Conservation (phyloP, 2,888 invertebrate species). For the Idaea dimidiata region DNA sequence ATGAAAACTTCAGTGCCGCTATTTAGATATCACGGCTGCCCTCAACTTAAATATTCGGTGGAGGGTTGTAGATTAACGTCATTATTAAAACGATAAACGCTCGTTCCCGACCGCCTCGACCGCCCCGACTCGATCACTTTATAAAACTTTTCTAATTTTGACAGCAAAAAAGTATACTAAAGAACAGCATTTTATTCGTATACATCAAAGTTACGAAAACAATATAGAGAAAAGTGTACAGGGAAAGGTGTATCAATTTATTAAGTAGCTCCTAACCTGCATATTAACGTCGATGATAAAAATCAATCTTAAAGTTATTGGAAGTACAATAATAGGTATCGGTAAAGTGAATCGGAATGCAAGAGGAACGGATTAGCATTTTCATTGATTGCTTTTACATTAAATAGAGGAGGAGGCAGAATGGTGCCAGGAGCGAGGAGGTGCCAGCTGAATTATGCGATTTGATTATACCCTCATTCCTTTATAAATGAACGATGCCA, state of each 20-base stretch:
- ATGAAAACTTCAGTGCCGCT: slow-evolving; percentile 17
- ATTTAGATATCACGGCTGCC: slow-evolving; percentile 11
- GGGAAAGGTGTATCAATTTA: too few relatives aligned
- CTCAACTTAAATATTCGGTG: slow-evolving; percentile 16
- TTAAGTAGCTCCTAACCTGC: too few relatives aligned
- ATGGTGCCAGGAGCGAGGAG: background rate
- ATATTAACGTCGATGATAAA: background rate
- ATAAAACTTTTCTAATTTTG: slow-evolving; percentile 53
- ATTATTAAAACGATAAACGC: slow-evolving; percentile 37
- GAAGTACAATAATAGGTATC: background rate
- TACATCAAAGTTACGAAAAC: background rate
- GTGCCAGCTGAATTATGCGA: slow-evolving; percentile 1
- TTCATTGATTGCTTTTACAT: slow-evolving; percentile 19
- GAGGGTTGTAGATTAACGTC: slow-evolving; percentile 25
- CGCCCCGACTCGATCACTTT: slow-evolving; percentile 31
- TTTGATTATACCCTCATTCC: slow-evolving; percentile 10
- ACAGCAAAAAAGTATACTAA: slow-evolving; percentile 20
- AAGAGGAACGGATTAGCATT: slow-evolving; percentile 16
- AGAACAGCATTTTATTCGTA: slow-evolving; percentile 12
- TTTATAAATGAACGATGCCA: slow-evolving; percentile 6
- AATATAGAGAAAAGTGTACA: too few relatives aligned
- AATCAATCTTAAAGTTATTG: background rate
- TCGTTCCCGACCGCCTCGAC: slow-evolving; percentile 11
- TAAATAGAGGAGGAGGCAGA: background rate
- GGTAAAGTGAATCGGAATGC: slow-evolving; percentile 2